phyloP scores from a whole-genome alignment of 2,113 vertebrate genomes.

The Tinamus guttatus region DNA sequence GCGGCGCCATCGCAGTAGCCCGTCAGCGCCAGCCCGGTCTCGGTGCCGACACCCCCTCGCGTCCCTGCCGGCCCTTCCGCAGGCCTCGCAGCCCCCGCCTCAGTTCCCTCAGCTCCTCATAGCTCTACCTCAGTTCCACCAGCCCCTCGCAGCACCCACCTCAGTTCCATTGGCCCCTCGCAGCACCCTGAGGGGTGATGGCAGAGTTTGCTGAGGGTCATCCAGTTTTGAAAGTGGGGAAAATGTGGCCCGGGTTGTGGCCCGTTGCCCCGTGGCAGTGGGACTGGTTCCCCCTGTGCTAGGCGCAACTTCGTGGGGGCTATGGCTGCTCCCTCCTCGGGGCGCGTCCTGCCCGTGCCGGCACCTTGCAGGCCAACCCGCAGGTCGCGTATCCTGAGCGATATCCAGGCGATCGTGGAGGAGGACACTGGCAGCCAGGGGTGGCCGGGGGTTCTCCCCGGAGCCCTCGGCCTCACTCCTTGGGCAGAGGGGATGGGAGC shows the following conservation, averaged over 20 bases:
- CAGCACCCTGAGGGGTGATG: too few relatives aligned
- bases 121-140: too few relatives aligned
- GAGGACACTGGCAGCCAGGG: too few relatives aligned
- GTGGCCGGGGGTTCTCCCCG: too few relatives aligned
- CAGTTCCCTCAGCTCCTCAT: too few relatives aligned
- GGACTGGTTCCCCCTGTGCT: too few relatives aligned
- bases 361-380: not conserved
- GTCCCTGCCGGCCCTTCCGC: too few relatives aligned
- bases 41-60: not conserved
- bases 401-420: not conserved
- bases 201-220: not conserved
- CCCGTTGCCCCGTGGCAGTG: too few relatives aligned
- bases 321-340: too few relatives aligned
- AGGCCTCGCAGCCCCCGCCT: not conserved
- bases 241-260: too few relatives aligned
- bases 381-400: not conserved
- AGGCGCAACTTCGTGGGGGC: not conserved
- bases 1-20: not conserved
- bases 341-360: too few relatives aligned
- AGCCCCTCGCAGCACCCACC: too few relatives aligned
- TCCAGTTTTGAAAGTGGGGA: accelerated
- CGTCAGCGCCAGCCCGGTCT: not conserved
- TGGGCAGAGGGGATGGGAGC: accelerated
- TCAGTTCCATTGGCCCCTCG: accelerated
- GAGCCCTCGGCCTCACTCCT: accelerated